Evolutionary conservation across 2,113 vertebrate genomes (phyloP).

Genomic region (Spheniscus mendiculus): DNA sequence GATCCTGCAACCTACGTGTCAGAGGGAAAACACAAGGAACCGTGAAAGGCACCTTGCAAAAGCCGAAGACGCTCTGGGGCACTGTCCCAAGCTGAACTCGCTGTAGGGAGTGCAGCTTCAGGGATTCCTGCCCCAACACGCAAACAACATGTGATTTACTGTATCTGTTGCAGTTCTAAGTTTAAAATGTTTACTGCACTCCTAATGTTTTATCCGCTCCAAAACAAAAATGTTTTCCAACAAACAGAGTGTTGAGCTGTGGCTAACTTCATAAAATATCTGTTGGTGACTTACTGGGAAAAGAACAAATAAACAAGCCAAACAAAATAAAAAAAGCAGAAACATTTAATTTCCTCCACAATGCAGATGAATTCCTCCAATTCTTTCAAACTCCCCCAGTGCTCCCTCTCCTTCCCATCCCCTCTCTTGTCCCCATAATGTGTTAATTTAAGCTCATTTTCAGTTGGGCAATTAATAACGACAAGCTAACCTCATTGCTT

Average conservation of each 20-base stretch:
- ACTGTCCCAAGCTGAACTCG: slow-evolving; percentile 12
- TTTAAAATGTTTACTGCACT: slow-evolving; percentile 17
- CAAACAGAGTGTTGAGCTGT: background rate
- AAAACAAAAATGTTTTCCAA: slow-evolving; percentile 20
- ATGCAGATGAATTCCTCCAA: background rate
- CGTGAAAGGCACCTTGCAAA: background rate
- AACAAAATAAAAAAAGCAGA: background rate
- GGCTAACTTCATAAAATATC: slow-evolving; percentile 12
- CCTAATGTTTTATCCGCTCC: background rate
- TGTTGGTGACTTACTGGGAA: slow-evolving; percentile 15
- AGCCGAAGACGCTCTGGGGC: background rate
- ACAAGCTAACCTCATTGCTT: background rate
- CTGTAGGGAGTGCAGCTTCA: background rate
- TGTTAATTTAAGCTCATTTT: background rate
- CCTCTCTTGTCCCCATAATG: background rate
- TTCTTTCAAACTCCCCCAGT: background rate
- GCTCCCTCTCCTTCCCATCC: background rate
- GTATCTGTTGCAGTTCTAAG: slow-evolving; percentile 9
- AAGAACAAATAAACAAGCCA: slow-evolving; percentile 42
- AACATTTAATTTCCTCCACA: slow-evolving; percentile 34
- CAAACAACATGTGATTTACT: slow-evolving; percentile 19
- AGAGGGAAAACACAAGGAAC: background rate
- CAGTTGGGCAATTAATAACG: background rate
- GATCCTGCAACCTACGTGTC: background rate
- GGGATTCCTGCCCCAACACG: background rate